Percentiles rank a stretch among this genome's conserved stretches.
Evolutionary conservation across 2,888 invertebrate species (phyloP).

Genomic region (Pristionchus entomophagus): DNA sequence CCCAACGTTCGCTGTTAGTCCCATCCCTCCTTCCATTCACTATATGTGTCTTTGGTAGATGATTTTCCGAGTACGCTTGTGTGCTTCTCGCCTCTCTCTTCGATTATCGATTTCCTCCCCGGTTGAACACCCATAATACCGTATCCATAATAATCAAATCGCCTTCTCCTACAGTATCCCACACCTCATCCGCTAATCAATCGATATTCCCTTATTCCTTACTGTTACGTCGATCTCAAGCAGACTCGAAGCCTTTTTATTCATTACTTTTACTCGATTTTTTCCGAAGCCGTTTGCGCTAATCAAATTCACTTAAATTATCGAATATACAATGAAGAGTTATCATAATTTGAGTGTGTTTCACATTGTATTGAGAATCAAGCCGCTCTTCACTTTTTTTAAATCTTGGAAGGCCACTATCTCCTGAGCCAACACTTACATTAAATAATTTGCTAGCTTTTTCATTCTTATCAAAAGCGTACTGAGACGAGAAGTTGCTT

Average conservation of each 20-base stretch:
- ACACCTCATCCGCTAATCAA: background rate
- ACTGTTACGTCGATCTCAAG: background rate
- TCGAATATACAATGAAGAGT: background rate
- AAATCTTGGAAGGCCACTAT: background rate
- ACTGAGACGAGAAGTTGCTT: background rate
- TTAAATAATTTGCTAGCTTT: background rate
- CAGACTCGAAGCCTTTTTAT: background rate
- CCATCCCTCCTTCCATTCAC: background rate
- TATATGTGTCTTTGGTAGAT: background rate
- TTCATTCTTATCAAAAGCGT: background rate
- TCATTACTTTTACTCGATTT: background rate
- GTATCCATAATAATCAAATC: background rate
- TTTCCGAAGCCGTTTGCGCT: background rate
- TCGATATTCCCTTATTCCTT: background rate
- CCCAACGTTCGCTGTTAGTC: slow-evolving; percentile 3
- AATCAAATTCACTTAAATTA: slow-evolving; percentile 31
- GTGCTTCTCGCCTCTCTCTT: background rate
- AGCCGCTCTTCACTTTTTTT: background rate
- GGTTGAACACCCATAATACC: slow-evolving; percentile 13
- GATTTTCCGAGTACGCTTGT: background rate
- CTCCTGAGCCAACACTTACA: no score
- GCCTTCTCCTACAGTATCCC: slow-evolving; percentile 9
- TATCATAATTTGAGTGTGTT: background rate
- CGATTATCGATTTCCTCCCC: slow-evolving; percentile 5
- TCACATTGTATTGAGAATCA: no score